phyloP scores from a whole-genome alignment of 2,888 invertebrate genomes.

The Nemapogon koenigi region DNA sequence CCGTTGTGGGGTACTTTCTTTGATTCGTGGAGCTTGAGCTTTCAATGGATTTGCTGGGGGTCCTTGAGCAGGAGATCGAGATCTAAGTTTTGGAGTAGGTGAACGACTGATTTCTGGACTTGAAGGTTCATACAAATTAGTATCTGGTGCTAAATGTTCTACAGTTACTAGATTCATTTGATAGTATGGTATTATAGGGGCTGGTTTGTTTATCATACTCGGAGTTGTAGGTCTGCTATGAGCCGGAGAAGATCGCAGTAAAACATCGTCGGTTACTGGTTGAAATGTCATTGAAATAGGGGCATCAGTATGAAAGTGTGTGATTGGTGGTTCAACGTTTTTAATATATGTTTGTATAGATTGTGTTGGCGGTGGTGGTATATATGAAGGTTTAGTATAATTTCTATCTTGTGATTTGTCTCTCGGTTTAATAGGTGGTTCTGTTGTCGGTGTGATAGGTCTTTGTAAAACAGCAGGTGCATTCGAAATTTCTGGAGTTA shows the following conservation, averaged over 20 bases:
- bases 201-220: conserved; percentile 75
- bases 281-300: conserved; percentile 70
- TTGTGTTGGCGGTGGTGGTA: conserved; percentile 18
- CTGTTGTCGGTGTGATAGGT: conserved; percentile 45
- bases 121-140: conserved; percentile 66
- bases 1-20: conserved; percentile 49
- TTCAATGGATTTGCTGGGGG: conserved; percentile 73
- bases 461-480: conserved; percentile 44
- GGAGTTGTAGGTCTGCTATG: conserved; percentile 71
- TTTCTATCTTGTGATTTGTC: conserved; percentile 31
- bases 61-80: conserved; percentile 74
- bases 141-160: conserved; percentile 66
- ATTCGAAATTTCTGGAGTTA: conserved; percentile 61
- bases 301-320: conserved; percentile 51
- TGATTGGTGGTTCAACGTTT: conserved; percentile 22
- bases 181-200: conserved; percentile 78
- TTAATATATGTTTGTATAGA: conserved; percentile 20
- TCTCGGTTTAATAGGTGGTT: conserved; percentile 38
- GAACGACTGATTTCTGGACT: conserved; percentile 67
- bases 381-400: conserved; percentile 18
- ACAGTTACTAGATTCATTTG: conserved; percentile 79
- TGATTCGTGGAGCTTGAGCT: conserved; percentile 69
- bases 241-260: conserved; percentile 58
- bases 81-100: conserved; percentile 68
- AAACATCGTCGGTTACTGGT: conserved; percentile 65